These are phyloP conservation scores for Benthochromis sp. DNA, from an alignment of 2,113 vertebrate genomes.

Conservation along the genomic window DNA sequence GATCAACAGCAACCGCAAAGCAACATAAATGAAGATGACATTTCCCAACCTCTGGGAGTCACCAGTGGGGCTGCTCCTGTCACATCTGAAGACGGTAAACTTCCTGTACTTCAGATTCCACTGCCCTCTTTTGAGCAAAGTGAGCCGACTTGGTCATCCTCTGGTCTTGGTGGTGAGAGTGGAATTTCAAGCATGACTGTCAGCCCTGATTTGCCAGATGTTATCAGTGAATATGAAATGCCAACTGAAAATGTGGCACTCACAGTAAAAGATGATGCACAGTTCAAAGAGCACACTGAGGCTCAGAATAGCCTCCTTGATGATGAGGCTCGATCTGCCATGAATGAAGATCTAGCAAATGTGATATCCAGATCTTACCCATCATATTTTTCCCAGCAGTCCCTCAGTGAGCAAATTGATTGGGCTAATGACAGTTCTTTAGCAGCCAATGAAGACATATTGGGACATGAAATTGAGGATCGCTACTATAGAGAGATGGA, in stretches of 20 bases:
- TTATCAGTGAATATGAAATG: background rate
- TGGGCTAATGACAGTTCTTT: background rate
- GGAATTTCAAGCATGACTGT: slow-evolving; percentile 54
- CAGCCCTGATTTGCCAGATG: slow-evolving; percentile 22
- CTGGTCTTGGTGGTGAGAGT: slow-evolving; percentile 31
- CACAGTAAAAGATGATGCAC: background rate
- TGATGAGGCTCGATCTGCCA: background rate
- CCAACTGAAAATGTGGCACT: background rate
- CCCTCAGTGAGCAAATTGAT: background rate
- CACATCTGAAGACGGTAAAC: background rate
- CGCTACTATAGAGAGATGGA: background rate
- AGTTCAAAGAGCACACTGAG: background rate
- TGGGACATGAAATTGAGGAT: slow-evolving; percentile 28
- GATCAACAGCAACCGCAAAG: background rate
- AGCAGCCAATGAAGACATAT: slow-evolving; percentile 2
- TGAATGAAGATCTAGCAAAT: background rate
- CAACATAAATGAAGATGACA: background rate
- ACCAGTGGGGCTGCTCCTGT: background rate
- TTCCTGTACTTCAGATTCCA: background rate
- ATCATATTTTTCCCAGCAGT: background rate
- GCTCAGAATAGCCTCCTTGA: background rate
- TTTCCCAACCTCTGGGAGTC: background rate
- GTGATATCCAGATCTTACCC: background rate
- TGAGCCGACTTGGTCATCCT: background rate
- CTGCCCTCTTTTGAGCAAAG: background rate